These are phyloP conservation scores for Crossocerus cetratus DNA, from an alignment of 2,888 invertebrate genomes.

Conservation along the genomic window DNA sequence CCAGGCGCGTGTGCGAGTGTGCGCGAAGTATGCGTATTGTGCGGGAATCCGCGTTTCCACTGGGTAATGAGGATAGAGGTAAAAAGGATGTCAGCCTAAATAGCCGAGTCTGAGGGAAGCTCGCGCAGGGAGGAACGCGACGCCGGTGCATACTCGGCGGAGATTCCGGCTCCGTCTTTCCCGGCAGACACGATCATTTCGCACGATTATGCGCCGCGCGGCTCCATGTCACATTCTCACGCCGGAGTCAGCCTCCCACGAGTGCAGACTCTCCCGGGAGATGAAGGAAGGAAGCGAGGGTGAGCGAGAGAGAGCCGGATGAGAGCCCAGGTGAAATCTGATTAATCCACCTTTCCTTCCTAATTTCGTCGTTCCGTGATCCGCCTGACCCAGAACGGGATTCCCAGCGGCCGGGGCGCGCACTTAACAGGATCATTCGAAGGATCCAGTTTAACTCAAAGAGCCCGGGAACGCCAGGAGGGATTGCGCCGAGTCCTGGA, in stretches of 20 bases:
- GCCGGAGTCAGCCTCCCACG: slow-evolving; percentile 16
- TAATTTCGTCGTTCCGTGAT: slow-evolving; percentile 25
- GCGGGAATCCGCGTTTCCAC: too few species aligned
- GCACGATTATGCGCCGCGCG: slow-evolving; percentile 30
- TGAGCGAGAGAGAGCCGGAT: neutral
- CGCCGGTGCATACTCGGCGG: too few species aligned
- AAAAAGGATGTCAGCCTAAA: neutral
- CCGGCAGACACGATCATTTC: slow-evolving; percentile 32
- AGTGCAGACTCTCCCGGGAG: slow-evolving; percentile 8
- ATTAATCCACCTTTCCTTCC: slow-evolving; percentile 38
- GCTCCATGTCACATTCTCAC: slow-evolving; percentile 26
- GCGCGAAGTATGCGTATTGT: too few species aligned
- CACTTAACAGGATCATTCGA: slow-evolving; percentile 22
- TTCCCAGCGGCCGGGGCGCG: slow-evolving; percentile 12
- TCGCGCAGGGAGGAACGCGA: too few species aligned
- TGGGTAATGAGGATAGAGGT: neutral
- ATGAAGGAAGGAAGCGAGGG: too few species aligned
- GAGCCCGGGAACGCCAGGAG: slow-evolving; percentile 1
- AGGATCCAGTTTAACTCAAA: slow-evolving; percentile 19
- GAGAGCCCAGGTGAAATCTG: slow-evolving; percentile 30
- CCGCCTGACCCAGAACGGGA: slow-evolving; percentile 22
- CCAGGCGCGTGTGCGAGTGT: too few species aligned
- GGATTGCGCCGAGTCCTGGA: neutral
- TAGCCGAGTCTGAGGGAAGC: too few species aligned
- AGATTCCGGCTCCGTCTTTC: slow-evolving; percentile 24